Base-by-base conservation (phyloP, 1,140 invertebrate genomes). In the Drosophila obscura region DNA sequence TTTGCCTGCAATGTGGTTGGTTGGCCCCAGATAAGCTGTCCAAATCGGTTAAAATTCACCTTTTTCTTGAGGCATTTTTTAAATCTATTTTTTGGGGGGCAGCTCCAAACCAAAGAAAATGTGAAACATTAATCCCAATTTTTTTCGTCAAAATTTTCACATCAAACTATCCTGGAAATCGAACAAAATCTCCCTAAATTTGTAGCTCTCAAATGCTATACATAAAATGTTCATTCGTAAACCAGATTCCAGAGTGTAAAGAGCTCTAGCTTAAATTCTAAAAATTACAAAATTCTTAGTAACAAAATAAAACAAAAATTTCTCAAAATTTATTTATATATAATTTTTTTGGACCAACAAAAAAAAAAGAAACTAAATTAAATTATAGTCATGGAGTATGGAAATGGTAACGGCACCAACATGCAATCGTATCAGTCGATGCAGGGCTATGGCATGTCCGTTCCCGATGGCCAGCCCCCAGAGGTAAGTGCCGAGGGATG, bases 241-340 rank as follows among this genome's bases (percentile, higher is more conserved):
- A 59, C 46, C 35, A 55, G 61, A 43, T 87, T 87, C 82, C 75
- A 78, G 83, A 58, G 75, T 49, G 65, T 39, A 67, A 60, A 51
- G 55, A 83, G 2, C 58, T 35, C 43, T 16, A 65, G 6, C 2
- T 9, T 26, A 49, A 60, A 62, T 28, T 24, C 19, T 8, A 63
- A 59, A 59, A 78, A 66, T 28, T 39, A 1, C 13, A n/a, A 82
- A 82, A 68, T 51, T 60, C 35, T 31, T 7, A 39, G 13, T 31
- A 16, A 39, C 35, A 39, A 39, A 39, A 39, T 3, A 11, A 0
- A 2, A 35, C 9, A 39, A 15, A 64, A 75, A 50, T 46, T 73
- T 43, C 16, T 0, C 56, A 76, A 76, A 76, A 50, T 67, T 48
- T 39, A 22, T 3, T 26, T 50, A 13, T 44, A 7, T 11, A 24